These are phyloP conservation scores for Ranitomeya variabilis DNA, from an alignment of 2,113 vertebrate genomes.

Conservation along the genomic window DNA sequence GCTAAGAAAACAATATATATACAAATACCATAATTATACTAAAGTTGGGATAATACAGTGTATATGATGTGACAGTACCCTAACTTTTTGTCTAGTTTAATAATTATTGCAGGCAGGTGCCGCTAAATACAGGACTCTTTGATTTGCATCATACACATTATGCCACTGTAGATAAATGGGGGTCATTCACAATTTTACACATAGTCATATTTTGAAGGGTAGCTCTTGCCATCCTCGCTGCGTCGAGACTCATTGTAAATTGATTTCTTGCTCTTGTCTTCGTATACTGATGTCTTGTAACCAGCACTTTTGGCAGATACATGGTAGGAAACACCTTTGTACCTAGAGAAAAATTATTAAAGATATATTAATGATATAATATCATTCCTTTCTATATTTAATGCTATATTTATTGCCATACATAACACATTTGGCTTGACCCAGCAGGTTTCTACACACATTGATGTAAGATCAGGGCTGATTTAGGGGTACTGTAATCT, in stretches of 20 bases:
- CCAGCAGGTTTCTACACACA: too few species aligned
- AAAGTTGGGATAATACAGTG: neutral
- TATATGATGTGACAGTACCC: neutral
- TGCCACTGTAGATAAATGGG: neutral
- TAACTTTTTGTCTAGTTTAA: neutral
- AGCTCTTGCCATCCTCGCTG: slow-evolving; percentile 76
- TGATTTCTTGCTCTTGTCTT: slow-evolving; percentile 65
- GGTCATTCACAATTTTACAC: slow-evolving; percentile 70
- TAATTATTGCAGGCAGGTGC: neutral
- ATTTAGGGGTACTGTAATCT: too few species aligned
- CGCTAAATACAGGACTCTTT: neutral
- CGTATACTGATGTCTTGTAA: slow-evolving; percentile 75
- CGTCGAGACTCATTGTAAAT: slow-evolving; percentile 72
- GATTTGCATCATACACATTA: neutral
- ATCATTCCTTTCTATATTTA: too few species aligned
- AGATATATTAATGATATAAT: neutral
- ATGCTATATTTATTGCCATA: too few species aligned
- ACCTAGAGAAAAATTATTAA: slow-evolving; percentile 69
- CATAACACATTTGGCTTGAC: too few species aligned
- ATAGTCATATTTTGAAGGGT: slow-evolving; percentile 83
- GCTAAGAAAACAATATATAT: neutral
- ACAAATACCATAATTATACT: neutral
- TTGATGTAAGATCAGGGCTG: too few species aligned
- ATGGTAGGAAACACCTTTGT: slow-evolving; percentile 83
- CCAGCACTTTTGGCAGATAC: slow-evolving; percentile 73